These are phyloP conservation scores for Brachyptera putata DNA, from an alignment of 2,888 invertebrate species.

Conservation along the genomic window DNA sequence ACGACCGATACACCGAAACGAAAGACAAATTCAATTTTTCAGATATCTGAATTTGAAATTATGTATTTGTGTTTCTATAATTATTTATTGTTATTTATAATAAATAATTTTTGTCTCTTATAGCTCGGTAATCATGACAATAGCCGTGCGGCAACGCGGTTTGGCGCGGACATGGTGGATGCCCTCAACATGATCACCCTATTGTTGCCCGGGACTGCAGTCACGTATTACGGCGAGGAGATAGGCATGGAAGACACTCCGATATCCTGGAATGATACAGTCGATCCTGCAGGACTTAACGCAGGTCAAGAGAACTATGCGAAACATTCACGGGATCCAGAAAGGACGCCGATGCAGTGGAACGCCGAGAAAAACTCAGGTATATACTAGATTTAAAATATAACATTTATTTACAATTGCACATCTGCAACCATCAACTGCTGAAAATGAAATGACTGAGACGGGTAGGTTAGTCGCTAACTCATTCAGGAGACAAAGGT, in stretches of 20 bases:
- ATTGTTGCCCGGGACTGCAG: slow-evolving; percentile 76
- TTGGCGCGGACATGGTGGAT: slow-evolving; percentile 64
- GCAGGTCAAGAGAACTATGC: slow-evolving; percentile 57
- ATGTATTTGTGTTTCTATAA: too few species aligned
- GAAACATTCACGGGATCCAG: slow-evolving; percentile 62
- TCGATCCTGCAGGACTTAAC: slow-evolving; percentile 56
- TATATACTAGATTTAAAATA: slow-evolving; percentile 32
- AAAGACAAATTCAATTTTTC: too few species aligned
- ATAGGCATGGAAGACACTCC: slow-evolving; percentile 63
- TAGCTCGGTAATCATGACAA: slow-evolving; percentile 80
- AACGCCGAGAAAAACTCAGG: slow-evolving; percentile 57
- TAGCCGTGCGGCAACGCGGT: slow-evolving; percentile 63
- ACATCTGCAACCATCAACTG: too few species aligned
- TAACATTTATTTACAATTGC: background rate
- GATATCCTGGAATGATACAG: slow-evolving; percentile 49
- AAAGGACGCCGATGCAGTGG: slow-evolving; percentile 81
- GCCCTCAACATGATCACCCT: slow-evolving; percentile 79
- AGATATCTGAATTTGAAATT: too few species aligned
- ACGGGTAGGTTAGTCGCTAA: too few species aligned
- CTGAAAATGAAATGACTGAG: too few species aligned
- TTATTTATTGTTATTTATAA: too few species aligned
- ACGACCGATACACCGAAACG: too few species aligned
- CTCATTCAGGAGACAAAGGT: too few species aligned
- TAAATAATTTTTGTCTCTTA: too few species aligned
- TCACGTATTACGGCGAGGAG: slow-evolving; percentile 86